Base-by-base conservation (phyloP, 2,797 vertebrate genomes). In the Aeoliscus strigatus region DNA sequence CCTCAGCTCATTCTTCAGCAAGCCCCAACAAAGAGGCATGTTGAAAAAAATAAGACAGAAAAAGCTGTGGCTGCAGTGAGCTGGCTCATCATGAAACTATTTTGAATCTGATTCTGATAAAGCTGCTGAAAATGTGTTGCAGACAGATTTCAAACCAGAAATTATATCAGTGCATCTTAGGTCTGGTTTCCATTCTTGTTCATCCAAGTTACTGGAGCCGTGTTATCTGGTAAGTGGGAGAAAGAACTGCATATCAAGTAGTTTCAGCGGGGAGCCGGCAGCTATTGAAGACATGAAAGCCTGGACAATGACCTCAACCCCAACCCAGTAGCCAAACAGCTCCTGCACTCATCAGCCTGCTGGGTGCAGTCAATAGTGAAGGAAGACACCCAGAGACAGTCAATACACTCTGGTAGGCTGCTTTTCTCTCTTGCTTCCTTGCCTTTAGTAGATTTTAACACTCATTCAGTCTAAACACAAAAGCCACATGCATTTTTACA, bases 201-300 rank as follows among this genome's bases (percentile, higher is more conserved):
- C 32, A 38, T 18, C 12, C 15, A 15, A 27, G 34, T 48, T 40
- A 32, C 50, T 45, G 50, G 21, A 60, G 44, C 38, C 27, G 9
- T 39, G 44, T 31, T 52, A 44, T 73, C 52, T 60, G 21, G 32
- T 44, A 61, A 67, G 48, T 15, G 43, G 52, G 48, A 70, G 53
- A 77, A 65, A 75, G 53, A 66, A 73, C 43, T 70, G 80, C 75
- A 86, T 82, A 72, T 55, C 33, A 84, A 86, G 70, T 67, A 67
- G 74, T 26, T 75, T 66, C 77, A 73, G 78, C 63, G 67, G 77
- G 79, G 74, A 72, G 73, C 66, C 75, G 31, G 45, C 28, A 63
- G 78, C 80, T 63, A 70, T 74, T 76, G 66, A 76, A 50, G 49
- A 76, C 60, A 65, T 68, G 57, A 72, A 75, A 84, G 68, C 41